Base-by-base conservation (phyloP, 2,888 invertebrate species). In the Rhaphigaster nebulosa region DNA sequence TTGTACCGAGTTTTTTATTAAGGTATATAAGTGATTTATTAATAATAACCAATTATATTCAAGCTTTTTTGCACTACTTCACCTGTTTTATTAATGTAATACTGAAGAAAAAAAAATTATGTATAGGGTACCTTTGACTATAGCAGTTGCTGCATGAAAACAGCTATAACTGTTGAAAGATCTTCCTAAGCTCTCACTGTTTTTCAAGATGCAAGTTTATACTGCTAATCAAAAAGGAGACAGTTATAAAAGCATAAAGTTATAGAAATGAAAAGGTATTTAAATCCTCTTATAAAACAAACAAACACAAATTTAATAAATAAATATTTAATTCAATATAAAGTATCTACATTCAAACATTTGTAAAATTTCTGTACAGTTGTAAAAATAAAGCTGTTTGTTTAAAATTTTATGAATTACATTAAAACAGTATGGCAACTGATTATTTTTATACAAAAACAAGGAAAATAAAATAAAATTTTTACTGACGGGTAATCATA, bases 321-420 rank as follows among this genome's bases (percentile, higher is more conserved):
- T 84, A 84, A 84, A 84, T 84, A 84, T 84, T 84, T 84, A 84
- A 84, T 84, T 84, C 84, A 84, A 84, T 84, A 84, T 84, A 84
- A 84, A 84, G 41, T 84, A 84, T 84, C 45, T 84, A 84, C 84
- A 84, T 84, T 84, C 45, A 84, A 84, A 45, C 84, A 84, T 45
- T 84, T 26, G 45, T 84, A 84, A 84, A 41, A 84, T 45, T n/a
- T 84, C 84, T 84, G 84, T 50, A 84, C 45, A 50, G 38, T 84
- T 26, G 41, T 84, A 84, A 84, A 84, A 84, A 84, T 84, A 84
- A 84, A 84, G 45, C 6, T 45, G 84, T 45, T 45, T 84, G n/a
- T 41, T 84, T 84, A 84, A 84, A 84, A 84, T 45, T n/a, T 84
- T n/a, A 50, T 41, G 13, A 56, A 56, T 88, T 26, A 56, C 5